Conservation (phyloP, 92 coral and sea anemone species). For the Epizoanthus ramosus region DNA sequence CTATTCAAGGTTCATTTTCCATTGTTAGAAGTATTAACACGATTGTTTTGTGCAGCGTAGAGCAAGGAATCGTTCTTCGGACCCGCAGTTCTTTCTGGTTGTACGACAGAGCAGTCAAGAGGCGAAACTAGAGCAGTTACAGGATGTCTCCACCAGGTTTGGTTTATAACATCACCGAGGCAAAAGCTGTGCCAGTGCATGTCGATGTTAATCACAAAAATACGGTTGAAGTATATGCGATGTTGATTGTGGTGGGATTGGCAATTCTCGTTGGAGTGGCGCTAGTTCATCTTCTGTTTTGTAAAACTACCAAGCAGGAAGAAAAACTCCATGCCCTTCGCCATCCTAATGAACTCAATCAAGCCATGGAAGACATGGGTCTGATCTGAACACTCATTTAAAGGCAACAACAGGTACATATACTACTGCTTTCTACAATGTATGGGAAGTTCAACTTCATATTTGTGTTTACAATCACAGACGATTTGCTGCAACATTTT, state of each 20-base stretch:
- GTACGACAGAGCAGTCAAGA: background rate
- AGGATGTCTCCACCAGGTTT: slow-evolving; percentile 11
- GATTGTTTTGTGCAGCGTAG: background rate
- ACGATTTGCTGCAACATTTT: too few relatives aligned
- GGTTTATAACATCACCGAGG: background rate
- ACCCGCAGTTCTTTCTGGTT: background rate
- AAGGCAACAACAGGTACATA: too few relatives aligned
- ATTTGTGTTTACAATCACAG: too few relatives aligned
- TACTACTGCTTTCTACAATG: too few relatives aligned
- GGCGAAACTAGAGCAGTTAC: background rate
- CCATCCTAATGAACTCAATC: background rate
- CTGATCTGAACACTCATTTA: background rate
- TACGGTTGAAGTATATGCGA: background rate
- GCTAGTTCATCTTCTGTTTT: background rate
- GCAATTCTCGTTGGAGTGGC: background rate
- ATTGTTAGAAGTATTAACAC: background rate
- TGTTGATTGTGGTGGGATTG: background rate
- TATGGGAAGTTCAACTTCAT: too few relatives aligned
- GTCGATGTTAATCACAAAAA: background rate
- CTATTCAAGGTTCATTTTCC: background rate
- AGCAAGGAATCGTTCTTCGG: background rate
- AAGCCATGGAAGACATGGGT: slow-evolving; percentile 3
- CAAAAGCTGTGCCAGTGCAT: background rate
- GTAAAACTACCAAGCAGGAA: slow-evolving; percentile 6
- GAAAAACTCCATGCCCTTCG: slow-evolving; percentile 10